A percentile compares a stretch with the other conserved stretches of the same genome.
phyloP scores from a whole-genome alignment of 2,888 invertebrate species.

The Cynaeus angustus region DNA sequence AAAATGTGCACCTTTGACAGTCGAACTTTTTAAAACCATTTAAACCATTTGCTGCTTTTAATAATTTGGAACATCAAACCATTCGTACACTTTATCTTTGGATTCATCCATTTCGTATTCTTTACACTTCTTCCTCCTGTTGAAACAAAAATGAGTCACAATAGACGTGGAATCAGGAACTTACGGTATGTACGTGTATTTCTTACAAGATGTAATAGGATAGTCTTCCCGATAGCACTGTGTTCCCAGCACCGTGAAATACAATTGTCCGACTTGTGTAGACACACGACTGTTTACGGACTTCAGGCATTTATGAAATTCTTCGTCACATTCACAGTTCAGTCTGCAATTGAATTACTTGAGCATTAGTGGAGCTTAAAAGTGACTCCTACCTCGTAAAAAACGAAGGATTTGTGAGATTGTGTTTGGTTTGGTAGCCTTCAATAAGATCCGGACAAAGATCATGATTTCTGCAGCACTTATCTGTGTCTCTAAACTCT shows the following conservation, averaged over 20 bases:
- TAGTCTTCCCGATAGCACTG: slow-evolving; percentile 77
- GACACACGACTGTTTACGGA: slow-evolving; percentile 67
- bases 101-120: slow-evolving; percentile 71
- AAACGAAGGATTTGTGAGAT: slow-evolving; percentile 65
- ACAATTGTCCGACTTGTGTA: slow-evolving; percentile 72
- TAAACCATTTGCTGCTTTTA: slow-evolving; percentile 48
- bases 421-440: slow-evolving; percentile 63
- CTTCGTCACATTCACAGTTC: slow-evolving; percentile 74
- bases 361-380: neutral
- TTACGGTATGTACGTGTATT: slow-evolving; percentile 69
- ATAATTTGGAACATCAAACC: slow-evolving; percentile 75
- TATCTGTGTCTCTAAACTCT: slow-evolving; percentile 76
- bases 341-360: slow-evolving; percentile 66
- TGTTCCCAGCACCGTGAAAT: slow-evolving; percentile 75
- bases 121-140: slow-evolving; percentile 68
- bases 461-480: slow-evolving; percentile 84
- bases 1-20: too few species aligned
- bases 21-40: too few species aligned
- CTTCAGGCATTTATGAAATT: slow-evolving; percentile 73
- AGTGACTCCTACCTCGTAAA: slow-evolving; percentile 15
- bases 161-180: slow-evolving; percentile 67
- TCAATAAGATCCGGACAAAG: slow-evolving; percentile 78
- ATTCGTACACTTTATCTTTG: slow-evolving; percentile 71
- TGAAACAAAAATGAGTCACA: slow-evolving; percentile 43
- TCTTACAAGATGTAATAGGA: slow-evolving; percentile 73